Evolutionary conservation across 2,888 invertebrate genomes (phyloP).

Genomic region (Heteromurus nitidus): DNA sequence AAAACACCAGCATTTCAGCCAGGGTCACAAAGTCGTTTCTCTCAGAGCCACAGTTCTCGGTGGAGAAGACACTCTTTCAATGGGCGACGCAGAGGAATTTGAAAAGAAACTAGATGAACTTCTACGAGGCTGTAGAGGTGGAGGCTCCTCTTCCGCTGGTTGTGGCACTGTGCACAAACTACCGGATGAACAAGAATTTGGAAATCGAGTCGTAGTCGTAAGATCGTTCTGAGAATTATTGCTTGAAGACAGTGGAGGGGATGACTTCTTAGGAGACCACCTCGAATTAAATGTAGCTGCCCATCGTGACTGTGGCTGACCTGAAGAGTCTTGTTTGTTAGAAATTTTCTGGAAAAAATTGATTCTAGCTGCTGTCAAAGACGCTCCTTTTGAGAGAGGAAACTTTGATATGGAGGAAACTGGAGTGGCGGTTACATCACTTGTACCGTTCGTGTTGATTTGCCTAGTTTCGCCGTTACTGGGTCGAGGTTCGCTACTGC

Average conservation of each 20-base stretch:
- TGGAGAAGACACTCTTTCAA: conserved; percentile 57
- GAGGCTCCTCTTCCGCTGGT: conserved; percentile 30
- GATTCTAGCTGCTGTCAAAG: conserved; percentile 67
- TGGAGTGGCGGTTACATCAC: conserved; percentile 2
- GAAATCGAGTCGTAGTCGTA: conserved; percentile 40
- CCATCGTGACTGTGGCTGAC: conserved; percentile 43
- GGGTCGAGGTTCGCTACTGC: background rate
- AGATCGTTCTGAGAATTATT: conserved; percentile 39
- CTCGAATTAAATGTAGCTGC: conserved; percentile 47
- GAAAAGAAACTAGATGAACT: conserved; percentile 45
- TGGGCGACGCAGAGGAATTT: background rate
- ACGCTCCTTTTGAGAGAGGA: conserved; percentile 59
- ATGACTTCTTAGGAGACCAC: conserved; percentile 37
- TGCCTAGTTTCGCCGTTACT: background rate
- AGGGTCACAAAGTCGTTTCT: conserved; percentile 66
- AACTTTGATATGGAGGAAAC: conserved; percentile 36
- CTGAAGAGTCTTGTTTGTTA: conserved; percentile 40
- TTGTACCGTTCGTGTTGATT: background rate
- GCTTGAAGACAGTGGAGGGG: conserved; percentile 19
- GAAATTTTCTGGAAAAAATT: conserved; percentile 65
- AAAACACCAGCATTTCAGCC: conserved; percentile 60
- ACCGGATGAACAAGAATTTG: conserved; percentile 61
- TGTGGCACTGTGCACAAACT: conserved; percentile 49
- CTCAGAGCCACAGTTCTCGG: conserved; percentile 52
- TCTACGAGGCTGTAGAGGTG: conserved; percentile 16